These are phyloP conservation scores for Metellina segmentata DNA, from an alignment of 2,888 invertebrate species.

Conservation along the genomic window DNA sequence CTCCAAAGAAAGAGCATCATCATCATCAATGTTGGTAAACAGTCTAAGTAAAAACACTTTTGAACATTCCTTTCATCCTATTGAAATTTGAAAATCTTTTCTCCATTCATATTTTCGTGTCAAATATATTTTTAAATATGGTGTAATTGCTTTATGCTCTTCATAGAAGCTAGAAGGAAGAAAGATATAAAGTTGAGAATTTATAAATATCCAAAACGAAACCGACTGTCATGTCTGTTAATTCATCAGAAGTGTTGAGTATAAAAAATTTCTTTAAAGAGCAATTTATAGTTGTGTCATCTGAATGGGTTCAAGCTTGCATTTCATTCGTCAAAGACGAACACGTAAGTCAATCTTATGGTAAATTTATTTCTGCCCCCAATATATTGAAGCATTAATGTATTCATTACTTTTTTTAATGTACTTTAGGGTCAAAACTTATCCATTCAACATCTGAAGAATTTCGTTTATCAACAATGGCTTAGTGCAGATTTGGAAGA, in stretches of 20 bases:
- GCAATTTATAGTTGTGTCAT: slow-evolving; percentile 44
- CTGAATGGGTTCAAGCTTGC: slow-evolving; percentile 72
- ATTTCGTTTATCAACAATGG: slow-evolving; percentile 71
- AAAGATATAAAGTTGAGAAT: too few species aligned
- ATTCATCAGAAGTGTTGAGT: slow-evolving; percentile 40
- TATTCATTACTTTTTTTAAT: not conserved
- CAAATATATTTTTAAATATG: too few species aligned
- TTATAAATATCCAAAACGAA: not conserved
- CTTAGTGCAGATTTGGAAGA: slow-evolving; percentile 73
- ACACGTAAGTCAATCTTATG: slow-evolving; percentile 23
- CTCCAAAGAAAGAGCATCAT: too few species aligned
- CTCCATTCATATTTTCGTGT: too few species aligned
- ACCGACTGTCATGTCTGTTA: slow-evolving; percentile 30
- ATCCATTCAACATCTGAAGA: slow-evolving; percentile 53
- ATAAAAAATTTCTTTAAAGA: slow-evolving; percentile 61
- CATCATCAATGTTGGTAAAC: slow-evolving; percentile 7
- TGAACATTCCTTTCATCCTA: not conserved
- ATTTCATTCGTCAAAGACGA: slow-evolving; percentile 62
- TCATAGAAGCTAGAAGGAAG: too few species aligned
- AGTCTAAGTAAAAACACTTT: not conserved
- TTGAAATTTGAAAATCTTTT: too few species aligned
- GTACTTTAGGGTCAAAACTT: slow-evolving; percentile 46
- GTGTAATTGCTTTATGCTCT: too few species aligned
- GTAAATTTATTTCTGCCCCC: not conserved
- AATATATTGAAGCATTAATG: not conserved